Base-by-base conservation (phyloP, 1,140 invertebrate species). In the Rhysida immarginata region DNA sequence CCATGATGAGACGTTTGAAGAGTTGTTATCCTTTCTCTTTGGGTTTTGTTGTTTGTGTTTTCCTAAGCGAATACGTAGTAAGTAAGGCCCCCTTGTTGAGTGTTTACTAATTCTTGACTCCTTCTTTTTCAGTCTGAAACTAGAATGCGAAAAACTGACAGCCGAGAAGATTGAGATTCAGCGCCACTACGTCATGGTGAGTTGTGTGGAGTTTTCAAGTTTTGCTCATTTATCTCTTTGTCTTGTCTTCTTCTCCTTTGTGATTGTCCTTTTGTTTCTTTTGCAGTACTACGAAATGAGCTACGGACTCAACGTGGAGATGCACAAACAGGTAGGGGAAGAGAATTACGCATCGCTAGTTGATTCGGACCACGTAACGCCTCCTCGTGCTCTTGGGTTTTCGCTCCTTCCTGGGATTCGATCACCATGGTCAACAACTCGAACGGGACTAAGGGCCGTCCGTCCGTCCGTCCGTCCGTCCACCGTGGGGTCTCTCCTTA, bases 271-370 rank as follows among this genome's bases (percentile, higher is more conserved):
- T 35, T 35, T 35, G 29, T 69, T 68, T 72, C 62, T 72, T 71
- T 89, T 89, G 64, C 83, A 96, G 93, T 98, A 98, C 76, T 98
- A 97, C 79, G 95, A 98, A 79, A 97, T 97, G 92, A 95, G 93
- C 26, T 97, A 96, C 76, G 93, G 93, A 62, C 81, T 98, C 68
- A 97, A 97, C 75, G 92, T 97, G 65, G 96, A 99, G 81, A 96
- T 98, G 91, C 93, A 96, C 75, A 98, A 98, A 82, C 96, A 96
- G 85, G 89, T 94, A 80, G 81, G 80, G n/a, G n/a, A n/a, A n/a
- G n/a, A n/a, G n/a, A n/a, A n/a, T n/a, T n/a, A n/a, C n/a, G n/a
- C 61, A 25, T 42, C 18, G 5, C 57, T 13, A 49, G 8, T 11
- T 11, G 46, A 41, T 41, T 41, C 11, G n/a, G n/a, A 41, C 11